A percentile compares a stretch with the other conserved stretches of the same genome.
Evolutionary conservation across 2,888 invertebrate genomes (phyloP).

Genomic region (Mythimna loreyi): DNA sequence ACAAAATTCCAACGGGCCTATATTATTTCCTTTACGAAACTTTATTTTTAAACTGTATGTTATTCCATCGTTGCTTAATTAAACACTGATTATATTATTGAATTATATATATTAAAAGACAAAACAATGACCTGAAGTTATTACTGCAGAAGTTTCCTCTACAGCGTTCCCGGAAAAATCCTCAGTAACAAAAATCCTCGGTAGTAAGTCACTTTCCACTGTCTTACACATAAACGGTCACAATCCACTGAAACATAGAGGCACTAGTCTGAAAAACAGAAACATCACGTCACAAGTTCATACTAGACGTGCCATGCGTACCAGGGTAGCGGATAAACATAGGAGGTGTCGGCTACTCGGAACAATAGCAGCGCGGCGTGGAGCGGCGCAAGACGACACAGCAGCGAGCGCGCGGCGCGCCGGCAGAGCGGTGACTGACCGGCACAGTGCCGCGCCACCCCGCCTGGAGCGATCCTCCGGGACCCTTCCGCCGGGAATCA

Average conservation of each 20-base stretch:
- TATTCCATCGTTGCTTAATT: slow-evolving; percentile 8
- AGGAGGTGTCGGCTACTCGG: slow-evolving; percentile 76
- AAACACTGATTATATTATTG: slow-evolving; percentile 1
- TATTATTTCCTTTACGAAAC: neutral
- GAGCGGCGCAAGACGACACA: slow-evolving; percentile 68
- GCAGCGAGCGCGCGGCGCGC: slow-evolving; percentile 86
- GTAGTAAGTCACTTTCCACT: slow-evolving; percentile 82
- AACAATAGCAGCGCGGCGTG: slow-evolving; percentile 76
- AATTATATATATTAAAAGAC: slow-evolving; percentile 2
- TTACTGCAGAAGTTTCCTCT: slow-evolving; percentile 68
- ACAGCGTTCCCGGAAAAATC: slow-evolving; percentile 79
- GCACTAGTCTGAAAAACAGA: slow-evolving; percentile 77
- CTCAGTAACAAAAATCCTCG: slow-evolving; percentile 80
- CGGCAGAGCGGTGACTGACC: slow-evolving; percentile 90
- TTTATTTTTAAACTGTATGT: neutral
- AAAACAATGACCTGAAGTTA: slow-evolving; percentile 75
- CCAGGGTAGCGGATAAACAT: slow-evolving; percentile 82
- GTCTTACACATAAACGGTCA: slow-evolving; percentile 83
- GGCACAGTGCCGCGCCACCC: slow-evolving; percentile 88
- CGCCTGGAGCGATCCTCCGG: slow-evolving; percentile 86
- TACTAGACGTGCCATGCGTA: slow-evolving; percentile 78
- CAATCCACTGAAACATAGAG: slow-evolving; percentile 79
- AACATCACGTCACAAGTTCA: slow-evolving; percentile 82
- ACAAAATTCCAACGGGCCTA: neutral
- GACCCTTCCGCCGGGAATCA: slow-evolving; percentile 87